Evolutionary conservation across 2,113 vertebrate species (phyloP).

Genomic region (Pomatorhinus ruficollis): DNA sequence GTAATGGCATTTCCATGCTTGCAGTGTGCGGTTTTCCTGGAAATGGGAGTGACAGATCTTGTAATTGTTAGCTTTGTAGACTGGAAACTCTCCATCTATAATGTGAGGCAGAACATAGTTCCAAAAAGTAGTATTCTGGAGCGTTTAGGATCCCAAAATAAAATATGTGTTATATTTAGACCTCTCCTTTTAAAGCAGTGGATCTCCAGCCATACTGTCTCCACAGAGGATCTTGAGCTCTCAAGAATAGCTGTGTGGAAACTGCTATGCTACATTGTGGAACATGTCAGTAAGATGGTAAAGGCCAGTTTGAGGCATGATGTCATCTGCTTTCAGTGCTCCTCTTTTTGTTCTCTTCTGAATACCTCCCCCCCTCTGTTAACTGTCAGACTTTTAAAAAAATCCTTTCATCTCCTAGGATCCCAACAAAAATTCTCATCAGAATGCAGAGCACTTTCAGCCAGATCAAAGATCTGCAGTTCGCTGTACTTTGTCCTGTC

Average conservation of each 20-base stretch:
- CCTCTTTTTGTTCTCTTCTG: slow-evolving; percentile 52
- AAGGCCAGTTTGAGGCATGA: slow-evolving; percentile 44
- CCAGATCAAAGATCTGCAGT: slow-evolving; percentile 37
- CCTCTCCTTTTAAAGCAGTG: background rate
- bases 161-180: background rate
- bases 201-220: background rate
- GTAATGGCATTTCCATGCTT: background rate
- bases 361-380: background rate
- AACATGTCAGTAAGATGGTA: slow-evolving; percentile 19
- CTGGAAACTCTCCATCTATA: background rate
- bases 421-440: slow-evolving; percentile 36
- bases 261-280: background rate
- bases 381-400: background rate
- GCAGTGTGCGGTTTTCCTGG: background rate
- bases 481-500: slow-evolving; percentile 28
- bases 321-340: slow-evolving; percentile 35
- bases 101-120: background rate
- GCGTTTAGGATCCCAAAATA: background rate
- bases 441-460: slow-evolving; percentile 51
- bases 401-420: slow-evolving; percentile 48
- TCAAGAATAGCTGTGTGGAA: background rate
- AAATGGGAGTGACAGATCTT: background rate
- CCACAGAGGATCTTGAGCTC: background rate
- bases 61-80: background rate
- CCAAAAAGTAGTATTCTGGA: background rate